A percentile compares a stretch with the other conserved stretches of the same genome.
phyloP scores from a whole-genome alignment of 2,797 vertebrate genomes.

The Lutjanus argentimaculatus region DNA sequence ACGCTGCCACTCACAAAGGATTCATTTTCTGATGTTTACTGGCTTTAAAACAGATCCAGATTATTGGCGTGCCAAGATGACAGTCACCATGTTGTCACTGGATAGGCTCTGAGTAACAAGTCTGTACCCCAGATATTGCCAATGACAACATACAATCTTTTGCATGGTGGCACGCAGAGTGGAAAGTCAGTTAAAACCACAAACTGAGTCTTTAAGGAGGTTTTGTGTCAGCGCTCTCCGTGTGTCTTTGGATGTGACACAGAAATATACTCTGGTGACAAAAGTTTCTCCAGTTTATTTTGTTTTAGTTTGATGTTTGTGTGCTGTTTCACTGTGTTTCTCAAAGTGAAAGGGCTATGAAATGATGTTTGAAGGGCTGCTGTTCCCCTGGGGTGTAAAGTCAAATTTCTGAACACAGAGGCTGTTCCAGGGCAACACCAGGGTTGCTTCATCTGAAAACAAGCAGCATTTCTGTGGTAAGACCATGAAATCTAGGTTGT shows the following conservation, averaged over 20 bases:
- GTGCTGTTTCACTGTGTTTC: conserved; percentile 31
- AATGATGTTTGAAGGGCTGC: conserved; percentile 24
- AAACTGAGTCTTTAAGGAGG: conserved; percentile 33
- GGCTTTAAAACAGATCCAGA: conserved; percentile 38
- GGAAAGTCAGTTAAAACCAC: conserved; percentile 52
- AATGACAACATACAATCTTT: conserved; percentile 52
- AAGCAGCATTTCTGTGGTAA: conserved; percentile 53
- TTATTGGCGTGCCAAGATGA: conserved; percentile 36
- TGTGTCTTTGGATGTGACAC: conserved; percentile 28
- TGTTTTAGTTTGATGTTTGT: conserved; percentile 36
- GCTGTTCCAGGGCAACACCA: conserved; percentile 31
- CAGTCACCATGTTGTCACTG: conserved; percentile 37
- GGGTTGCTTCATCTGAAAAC: conserved; percentile 60
- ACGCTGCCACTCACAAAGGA: conserved; percentile 22
- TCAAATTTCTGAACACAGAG: conserved; percentile 30
- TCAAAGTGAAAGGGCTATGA: conserved; percentile 12
- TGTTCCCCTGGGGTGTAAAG: conserved; percentile 37
- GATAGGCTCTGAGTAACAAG: conserved; percentile 12
- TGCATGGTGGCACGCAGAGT: conserved; percentile 22
- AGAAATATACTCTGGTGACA: conserved; percentile 28
- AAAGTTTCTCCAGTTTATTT: conserved; percentile 38
- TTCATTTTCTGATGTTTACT: conserved; percentile 44
- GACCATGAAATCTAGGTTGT: conserved; percentile 38
- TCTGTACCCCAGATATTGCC: conserved; percentile 37
- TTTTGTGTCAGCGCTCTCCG: conserved; percentile 23